Evolutionary conservation across 2,797 vertebrate species (phyloP), one percentile per base, ranked within the genome.

Genomic region (Eutrigla gurnardus): DNA sequence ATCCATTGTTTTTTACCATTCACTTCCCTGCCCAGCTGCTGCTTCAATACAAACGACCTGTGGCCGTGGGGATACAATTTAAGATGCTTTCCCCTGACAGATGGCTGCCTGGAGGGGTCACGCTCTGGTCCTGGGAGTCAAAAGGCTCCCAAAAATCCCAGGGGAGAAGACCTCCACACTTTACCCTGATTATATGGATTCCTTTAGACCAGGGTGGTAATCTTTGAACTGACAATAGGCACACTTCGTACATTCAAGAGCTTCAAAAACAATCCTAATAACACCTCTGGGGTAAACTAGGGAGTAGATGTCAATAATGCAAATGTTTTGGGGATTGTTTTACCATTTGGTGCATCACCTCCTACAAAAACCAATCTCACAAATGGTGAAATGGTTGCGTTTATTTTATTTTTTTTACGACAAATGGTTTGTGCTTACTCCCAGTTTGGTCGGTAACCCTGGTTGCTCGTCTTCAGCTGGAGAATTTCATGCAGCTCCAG

Each of bases 401-500:
- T 42, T 43, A 40, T 37, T 62, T 55, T 70, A 67, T 75, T 76
- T 52, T 74, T 25, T 33, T 35, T 55, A 9, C 0, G 2, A 15
- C 66, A 77, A 65, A 74, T 65, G 42, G 53, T 4, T 15, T n/a
- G 25, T 52, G 18, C 94, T 94, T 91, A 95, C 95, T 92, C 91
- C 92, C 92, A 95, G 3, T 87, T 74, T 6, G 93, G 35, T 0
- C 46, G 5, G 77, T 93, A 95, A 2, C 54, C 62, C 25, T 86
- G 37, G 0, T 3, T 58, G 76, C 65, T 84, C 1, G 92, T 93
- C 90, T 93, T 95, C 78, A 95, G 88, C 53, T 91, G 86, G 46
- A 95, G 92, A 8, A 95, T 89, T 69, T 95, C 94, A 71, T 95
- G 93, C 72, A 95, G 89, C 86, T 95, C 95, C 88, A 92, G 46